These are phyloP conservation scores for Seira musarum DNA, from an alignment of 2,888 invertebrate species.

Conservation along the genomic window DNA sequence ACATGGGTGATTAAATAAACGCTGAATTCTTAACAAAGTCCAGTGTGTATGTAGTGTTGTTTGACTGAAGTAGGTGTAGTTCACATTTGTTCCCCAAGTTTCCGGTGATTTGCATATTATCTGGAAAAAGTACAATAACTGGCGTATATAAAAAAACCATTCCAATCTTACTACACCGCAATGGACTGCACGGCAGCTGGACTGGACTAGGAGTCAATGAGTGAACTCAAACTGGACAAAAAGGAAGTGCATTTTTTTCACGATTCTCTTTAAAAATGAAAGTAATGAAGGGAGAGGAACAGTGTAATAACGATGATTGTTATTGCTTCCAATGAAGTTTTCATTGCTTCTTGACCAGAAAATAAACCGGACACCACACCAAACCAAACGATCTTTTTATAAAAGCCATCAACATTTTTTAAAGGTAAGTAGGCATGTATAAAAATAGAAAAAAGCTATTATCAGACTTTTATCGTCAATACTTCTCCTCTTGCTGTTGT, in stretches of 20 bases:
- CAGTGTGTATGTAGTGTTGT: too few relatives aligned
- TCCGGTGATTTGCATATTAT: conserved; percentile 60
- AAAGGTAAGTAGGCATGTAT: background rate
- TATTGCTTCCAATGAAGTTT: conserved; percentile 37
- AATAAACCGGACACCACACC: conserved; percentile 26
- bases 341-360: conserved; percentile 52
- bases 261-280: conserved; percentile 24
- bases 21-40: too few relatives aligned
- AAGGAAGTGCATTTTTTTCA: conserved; percentile 51
- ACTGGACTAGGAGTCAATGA: conserved; percentile 39
- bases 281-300: conserved; percentile 41
- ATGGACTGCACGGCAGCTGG: conserved; percentile 22
- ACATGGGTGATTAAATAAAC: too few relatives aligned
- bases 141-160: too few relatives aligned
- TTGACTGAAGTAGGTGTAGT: too few relatives aligned
- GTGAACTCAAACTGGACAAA: conserved; percentile 23
- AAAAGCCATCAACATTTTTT: too few relatives aligned
- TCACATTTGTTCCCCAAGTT: conserved; percentile 49
- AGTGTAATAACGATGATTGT: conserved; percentile 57
- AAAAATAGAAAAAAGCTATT: conserved; percentile 41
- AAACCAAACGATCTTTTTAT: background rate
- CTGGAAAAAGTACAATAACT: conserved; percentile 46
- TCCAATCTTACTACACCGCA: too few relatives aligned
- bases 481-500: background rate
- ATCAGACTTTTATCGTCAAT: conserved; percentile 54